These are phyloP conservation scores for Ammodramus savannarum DNA, from an alignment of 2,113 vertebrate genomes.

Conservation along the genomic window DNA sequence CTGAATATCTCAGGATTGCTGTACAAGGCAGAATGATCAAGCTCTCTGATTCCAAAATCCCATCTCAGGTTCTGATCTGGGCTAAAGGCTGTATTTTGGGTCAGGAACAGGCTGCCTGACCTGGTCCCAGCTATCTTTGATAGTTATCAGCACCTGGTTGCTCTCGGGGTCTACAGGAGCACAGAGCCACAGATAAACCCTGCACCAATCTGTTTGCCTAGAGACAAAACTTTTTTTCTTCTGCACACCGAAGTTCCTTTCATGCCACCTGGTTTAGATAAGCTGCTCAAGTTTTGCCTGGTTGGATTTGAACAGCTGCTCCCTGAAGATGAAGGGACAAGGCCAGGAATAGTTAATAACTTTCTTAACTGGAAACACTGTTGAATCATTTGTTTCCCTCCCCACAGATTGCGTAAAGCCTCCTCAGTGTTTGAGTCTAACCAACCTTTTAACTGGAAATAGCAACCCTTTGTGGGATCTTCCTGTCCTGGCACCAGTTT, in stretches of 20 bases:
- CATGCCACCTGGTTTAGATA: conserved; percentile 45
- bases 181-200: background rate
- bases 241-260: background rate
- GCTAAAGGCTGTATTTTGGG: background rate
- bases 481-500: background rate
- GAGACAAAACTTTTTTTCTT: conserved; percentile 16
- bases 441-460: conserved; percentile 24
- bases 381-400: background rate
- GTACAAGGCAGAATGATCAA: background rate
- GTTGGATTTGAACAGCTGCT: conserved; percentile 10
- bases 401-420: background rate
- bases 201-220: background rate
- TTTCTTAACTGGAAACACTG: conserved; percentile 14
- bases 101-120: background rate
- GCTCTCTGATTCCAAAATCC: background rate
- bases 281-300: background rate
- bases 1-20: background rate
- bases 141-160: background rate
- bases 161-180: background rate
- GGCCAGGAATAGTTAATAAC: conserved; percentile 35
- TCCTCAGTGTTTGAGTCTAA: background rate
- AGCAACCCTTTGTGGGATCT: background rate
- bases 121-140: background rate
- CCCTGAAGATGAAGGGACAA: background rate
- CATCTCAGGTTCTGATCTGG: background rate